A percentile compares a stretch with the other conserved stretches of the same genome.
Evolutionary conservation across 1,140 invertebrate species (phyloP).

Genomic region (Habropoda laboriosa): DNA sequence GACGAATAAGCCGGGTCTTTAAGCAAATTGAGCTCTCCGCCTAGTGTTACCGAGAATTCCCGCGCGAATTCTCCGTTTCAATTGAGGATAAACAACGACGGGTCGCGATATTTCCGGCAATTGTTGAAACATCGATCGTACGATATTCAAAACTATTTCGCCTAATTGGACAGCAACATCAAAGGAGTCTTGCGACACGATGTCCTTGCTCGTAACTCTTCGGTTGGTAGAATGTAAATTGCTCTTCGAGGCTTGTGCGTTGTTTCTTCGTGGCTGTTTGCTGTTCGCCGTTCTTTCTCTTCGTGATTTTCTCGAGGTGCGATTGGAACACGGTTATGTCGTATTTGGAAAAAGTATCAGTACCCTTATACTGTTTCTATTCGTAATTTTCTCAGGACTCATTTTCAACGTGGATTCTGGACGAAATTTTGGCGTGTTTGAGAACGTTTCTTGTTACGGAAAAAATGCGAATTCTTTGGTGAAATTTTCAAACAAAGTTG

Average conservation of each 20-base stretch:
- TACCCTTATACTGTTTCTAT: too few species aligned
- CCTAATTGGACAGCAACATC: background rate
- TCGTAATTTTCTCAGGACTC: too few species aligned
- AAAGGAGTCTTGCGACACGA: background rate
- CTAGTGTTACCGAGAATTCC: constrained; percentile 14
- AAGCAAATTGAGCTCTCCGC: constrained; percentile 55
- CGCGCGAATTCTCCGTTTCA: constrained; percentile 44
- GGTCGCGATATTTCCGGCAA: constrained; percentile 19
- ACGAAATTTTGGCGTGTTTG: too few species aligned
- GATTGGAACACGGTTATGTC: too few species aligned
- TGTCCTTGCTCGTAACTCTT: background rate
- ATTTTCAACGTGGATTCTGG: too few species aligned
- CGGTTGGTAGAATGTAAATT: too few species aligned
- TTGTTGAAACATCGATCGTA: constrained; percentile 26
- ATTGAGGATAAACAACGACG: constrained; percentile 44
- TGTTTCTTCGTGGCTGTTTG: background rate
- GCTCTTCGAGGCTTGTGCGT: background rate
- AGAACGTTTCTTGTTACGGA: too few species aligned
- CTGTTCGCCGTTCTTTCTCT: background rate
- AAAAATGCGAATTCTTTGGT: too few species aligned
- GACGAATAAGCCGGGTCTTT: constrained; percentile 46
- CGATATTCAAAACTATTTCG: constrained; percentile 2
- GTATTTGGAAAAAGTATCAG: too few species aligned
- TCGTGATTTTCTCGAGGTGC: background rate
- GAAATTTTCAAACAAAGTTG: too few species aligned